These are phyloP conservation scores for Sericinus montela DNA, from an alignment of 2,888 invertebrate species.

Conservation along the genomic window DNA sequence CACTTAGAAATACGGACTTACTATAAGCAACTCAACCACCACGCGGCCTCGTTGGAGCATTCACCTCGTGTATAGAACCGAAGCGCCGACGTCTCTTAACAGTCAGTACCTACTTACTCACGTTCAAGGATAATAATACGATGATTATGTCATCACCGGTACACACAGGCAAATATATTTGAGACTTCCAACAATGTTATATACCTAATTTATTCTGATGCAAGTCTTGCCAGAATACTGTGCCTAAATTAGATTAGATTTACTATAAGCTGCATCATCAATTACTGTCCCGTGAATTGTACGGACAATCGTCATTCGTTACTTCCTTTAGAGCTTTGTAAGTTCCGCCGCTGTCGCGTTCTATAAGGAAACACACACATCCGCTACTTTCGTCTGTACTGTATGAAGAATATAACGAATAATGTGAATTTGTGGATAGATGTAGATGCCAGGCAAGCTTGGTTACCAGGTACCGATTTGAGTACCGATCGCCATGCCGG, in stretches of 20 bases:
- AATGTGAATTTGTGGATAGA: conserved; percentile 3
- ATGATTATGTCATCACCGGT: conserved; percentile 53
- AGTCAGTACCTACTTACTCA: conserved; percentile 42
- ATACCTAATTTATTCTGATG: background rate
- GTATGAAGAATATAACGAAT: background rate
- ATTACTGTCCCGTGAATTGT: conserved; percentile 1
- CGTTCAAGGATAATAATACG: conserved; percentile 59
- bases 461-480: no score
- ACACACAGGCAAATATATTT: conserved; percentile 21
- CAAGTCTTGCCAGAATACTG: no score
- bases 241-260: no score
- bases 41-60: conserved; percentile 67
- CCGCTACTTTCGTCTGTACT: conserved; percentile 7
- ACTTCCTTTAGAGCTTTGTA: conserved; percentile 16
- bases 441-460: conserved; percentile 15
- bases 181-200: background rate
- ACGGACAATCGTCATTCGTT: conserved; percentile 1
- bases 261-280: background rate
- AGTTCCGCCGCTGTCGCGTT: conserved; percentile 8
- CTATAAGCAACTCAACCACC: conserved; percentile 24
- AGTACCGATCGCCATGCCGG: conserved; percentile 29
- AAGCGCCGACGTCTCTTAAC: conserved; percentile 28
- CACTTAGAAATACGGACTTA: conserved; percentile 23
- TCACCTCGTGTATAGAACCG: conserved; percentile 63
- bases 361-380: conserved; percentile 16